Evolutionary conservation across 1,140 invertebrate genomes (phyloP).

Genomic region (Sarcophaga peregrina): DNA sequence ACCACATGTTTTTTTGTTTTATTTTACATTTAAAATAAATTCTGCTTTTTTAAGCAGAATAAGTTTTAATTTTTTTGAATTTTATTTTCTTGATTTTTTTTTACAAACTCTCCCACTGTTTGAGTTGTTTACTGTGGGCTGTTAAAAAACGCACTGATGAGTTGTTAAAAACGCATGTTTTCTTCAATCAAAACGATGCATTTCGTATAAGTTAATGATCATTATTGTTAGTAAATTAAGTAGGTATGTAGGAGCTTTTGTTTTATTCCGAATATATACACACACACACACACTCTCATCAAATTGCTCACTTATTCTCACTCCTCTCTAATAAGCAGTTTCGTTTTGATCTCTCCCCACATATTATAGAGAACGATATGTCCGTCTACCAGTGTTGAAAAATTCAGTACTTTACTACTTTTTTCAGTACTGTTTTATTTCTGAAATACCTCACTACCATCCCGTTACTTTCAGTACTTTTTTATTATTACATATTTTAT

Average conservation of each 20-base stretch:
- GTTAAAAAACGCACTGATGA: conserved; percentile 33
- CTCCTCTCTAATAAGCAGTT: not conserved
- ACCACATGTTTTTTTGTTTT: not conserved
- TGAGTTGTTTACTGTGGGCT: conserved; percentile 20
- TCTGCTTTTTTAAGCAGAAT: not conserved
- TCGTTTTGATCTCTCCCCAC: too few species aligned
- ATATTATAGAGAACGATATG: too few species aligned
- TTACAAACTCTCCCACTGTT: not conserved
- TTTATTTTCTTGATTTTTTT: not conserved
- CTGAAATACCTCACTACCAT: too few species aligned
- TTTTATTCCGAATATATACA: too few species aligned
- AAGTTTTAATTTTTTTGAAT: not conserved
- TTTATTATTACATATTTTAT: too few species aligned
- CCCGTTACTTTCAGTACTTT: too few species aligned
- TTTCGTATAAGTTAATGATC: too few species aligned
- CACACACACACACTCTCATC: too few species aligned
- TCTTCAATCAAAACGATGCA: not conserved
- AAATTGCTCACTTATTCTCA: not conserved
- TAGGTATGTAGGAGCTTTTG: not conserved
- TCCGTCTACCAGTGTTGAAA: too few species aligned
- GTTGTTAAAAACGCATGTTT: conserved; percentile 12
- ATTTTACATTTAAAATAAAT: not conserved
- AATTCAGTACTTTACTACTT: too few species aligned
- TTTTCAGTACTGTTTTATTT: too few species aligned
- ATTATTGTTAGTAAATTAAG: not conserved